A percentile compares a stretch with the other conserved stretches of the same genome.
phyloP scores from a whole-genome alignment of 1,140 invertebrate species.

The Heliothis virescens region DNA sequence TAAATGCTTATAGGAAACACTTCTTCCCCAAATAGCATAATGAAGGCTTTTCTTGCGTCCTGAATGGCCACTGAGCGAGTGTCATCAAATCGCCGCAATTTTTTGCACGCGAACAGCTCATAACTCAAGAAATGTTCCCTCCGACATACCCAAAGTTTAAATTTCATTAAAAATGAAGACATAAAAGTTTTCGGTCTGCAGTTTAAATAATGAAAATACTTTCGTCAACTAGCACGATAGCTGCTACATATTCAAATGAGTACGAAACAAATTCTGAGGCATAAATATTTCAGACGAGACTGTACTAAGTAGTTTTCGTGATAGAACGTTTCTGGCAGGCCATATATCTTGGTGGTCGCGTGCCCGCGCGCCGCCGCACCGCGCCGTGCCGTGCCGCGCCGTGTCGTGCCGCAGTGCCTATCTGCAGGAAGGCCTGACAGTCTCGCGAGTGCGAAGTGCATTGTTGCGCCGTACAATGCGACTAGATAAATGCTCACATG shows the following conservation, averaged over 20 bases:
- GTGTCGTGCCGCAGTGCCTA: slow-evolving; percentile 19
- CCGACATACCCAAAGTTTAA: slow-evolving; percentile 29
- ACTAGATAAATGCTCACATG: slow-evolving; percentile 40
- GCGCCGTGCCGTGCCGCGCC: not conserved
- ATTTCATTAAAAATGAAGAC: slow-evolving; percentile 35
- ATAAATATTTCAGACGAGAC: slow-evolving; percentile 40
- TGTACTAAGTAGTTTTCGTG: slow-evolving; percentile 41
- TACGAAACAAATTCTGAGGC: slow-evolving; percentile 34
- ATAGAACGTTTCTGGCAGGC: slow-evolving; percentile 44
- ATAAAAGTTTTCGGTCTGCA: slow-evolving; percentile 28
- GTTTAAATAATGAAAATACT: slow-evolving; percentile 45
- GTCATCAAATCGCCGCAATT: slow-evolving; percentile 10
- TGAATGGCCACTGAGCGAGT: not conserved
- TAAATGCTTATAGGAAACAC: not conserved
- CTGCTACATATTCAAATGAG: slow-evolving; percentile 40
- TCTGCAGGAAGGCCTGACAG: slow-evolving; percentile 40
- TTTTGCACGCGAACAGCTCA: slow-evolving; percentile 8
- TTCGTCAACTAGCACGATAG: slow-evolving; percentile 36
- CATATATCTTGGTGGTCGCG: slow-evolving; percentile 25
- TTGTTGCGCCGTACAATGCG: slow-evolving; percentile 27
- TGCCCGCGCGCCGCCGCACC: slow-evolving; percentile 3
- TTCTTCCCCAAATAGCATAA: not conserved
- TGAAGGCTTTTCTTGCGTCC: not conserved
- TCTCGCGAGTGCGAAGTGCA: slow-evolving; percentile 13
- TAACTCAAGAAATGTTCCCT: slow-evolving; percentile 20